A percentile compares a stretch with the other conserved stretches of the same genome.
These are phyloP conservation scores for Mionectes macconnelli DNA, from an alignment of 2,113 vertebrate genomes.

Conservation along the genomic window DNA sequence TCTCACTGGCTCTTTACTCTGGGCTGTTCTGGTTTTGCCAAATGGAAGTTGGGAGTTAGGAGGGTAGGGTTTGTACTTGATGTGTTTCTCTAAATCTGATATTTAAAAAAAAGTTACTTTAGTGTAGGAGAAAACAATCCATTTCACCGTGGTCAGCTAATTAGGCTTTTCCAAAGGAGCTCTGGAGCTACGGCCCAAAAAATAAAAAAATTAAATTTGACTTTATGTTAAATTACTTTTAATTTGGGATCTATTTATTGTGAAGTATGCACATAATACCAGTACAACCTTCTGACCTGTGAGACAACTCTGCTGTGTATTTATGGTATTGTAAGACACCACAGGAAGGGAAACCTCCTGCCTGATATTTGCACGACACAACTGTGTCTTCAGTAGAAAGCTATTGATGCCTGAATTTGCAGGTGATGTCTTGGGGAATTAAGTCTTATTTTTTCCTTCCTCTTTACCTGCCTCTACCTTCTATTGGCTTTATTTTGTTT, in stretches of 20 bases:
- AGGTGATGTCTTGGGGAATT: not conserved
- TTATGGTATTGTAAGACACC: not conserved
- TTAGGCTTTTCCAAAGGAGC: not conserved
- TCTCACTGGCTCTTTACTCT: not conserved
- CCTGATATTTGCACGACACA: not conserved
- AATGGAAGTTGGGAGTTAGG: not conserved
- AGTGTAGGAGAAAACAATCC: not conserved
- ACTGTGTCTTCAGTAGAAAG: not conserved
- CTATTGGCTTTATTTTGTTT: not conserved
- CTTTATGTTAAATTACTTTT: not conserved
- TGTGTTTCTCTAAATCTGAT: not conserved
- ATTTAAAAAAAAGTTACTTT: not conserved
- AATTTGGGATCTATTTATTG: rapidly evolving
- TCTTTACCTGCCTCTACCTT: not conserved
- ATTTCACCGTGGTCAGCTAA: not conserved
- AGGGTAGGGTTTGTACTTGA: not conserved
- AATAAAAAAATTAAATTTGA: too few species aligned
- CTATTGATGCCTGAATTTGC: not conserved
- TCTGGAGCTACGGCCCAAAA: not conserved
- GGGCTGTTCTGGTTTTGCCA: not conserved
- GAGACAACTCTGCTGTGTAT: not conserved
- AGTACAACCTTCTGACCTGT: not conserved
- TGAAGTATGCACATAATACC: not conserved
- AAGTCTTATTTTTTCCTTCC: not conserved
- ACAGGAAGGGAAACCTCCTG: not conserved